Evolutionary conservation across 2,797 vertebrate species (phyloP), one percentile per base, ranked within the genome.

Genomic region (Mionectes olivaceus): DNA sequence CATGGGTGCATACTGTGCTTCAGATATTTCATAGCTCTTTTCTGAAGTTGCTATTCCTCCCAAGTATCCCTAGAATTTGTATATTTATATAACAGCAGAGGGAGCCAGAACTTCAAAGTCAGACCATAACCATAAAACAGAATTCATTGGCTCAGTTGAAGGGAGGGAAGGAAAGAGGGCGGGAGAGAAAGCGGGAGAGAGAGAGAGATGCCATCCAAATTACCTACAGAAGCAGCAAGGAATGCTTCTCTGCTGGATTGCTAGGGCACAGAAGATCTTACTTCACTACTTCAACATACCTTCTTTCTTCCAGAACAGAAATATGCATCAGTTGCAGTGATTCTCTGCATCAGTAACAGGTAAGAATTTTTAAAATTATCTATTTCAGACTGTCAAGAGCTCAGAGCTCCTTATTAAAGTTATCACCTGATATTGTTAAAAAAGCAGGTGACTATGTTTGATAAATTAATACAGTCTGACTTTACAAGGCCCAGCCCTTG

Each of bases 51-150:
- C 71, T 85, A 5, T 75, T 68, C 37, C 52, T 69, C 61, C 30
- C 30, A 24, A 50, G 5, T 21, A 74, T 44, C 60, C 64, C 32
- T 52, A 89, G 84, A 75, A 83, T 83, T 68, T 61, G 43, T 83
- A 0, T 70, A 89, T 84, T 82, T 87, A n/a, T 39, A 3, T 11
- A 88, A 89, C 96, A 92, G 92, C 91, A 97, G 96, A 95, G 95
- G 96, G 95, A 96, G 96, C 94, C 84, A 94, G 69, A 92, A 94
- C 76, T 95, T 92, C 63, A 78, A 65, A 92, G 61, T 71, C 74
- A 56, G 78, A 21, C 5, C 11, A 5, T 7, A 73, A 65, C 5
- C 69, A 46, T 37, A 50, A 57, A 77, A 44, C 43, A 61, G 80
- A 92, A 88, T 52, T 88, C 79, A 96, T 92, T 94, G 89, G 95